Evolutionary conservation across 2,113 vertebrate genomes (phyloP).

Genomic region (Gobio gobio): DNA sequence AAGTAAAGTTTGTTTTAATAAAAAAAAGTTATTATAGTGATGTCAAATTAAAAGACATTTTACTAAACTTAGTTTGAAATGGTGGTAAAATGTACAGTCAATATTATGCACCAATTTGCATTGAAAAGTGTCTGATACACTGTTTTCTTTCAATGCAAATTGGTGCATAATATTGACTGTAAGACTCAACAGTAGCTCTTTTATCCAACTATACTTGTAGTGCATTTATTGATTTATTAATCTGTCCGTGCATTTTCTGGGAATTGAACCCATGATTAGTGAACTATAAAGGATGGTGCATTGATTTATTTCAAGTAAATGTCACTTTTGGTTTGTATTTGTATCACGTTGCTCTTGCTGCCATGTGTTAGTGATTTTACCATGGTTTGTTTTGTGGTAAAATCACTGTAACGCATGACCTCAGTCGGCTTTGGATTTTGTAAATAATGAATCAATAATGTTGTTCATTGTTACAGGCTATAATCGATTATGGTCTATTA

Average conservation of each 20-base stretch:
- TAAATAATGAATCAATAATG: background rate
- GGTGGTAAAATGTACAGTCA: background rate
- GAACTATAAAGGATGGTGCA: no score
- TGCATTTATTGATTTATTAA: background rate
- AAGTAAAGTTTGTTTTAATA: background rate
- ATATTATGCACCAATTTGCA: background rate
- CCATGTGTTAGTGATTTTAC: background rate
- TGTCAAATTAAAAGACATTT: background rate
- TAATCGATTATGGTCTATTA: no score
- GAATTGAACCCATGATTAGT: background rate
- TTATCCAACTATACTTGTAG: no score
- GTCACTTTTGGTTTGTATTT: background rate
- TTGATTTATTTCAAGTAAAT: background rate
- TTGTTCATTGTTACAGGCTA: background rate
- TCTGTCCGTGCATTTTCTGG: background rate
- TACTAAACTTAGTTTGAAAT: background rate
- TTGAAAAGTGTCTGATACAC: no score
- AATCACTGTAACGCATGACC: background rate
- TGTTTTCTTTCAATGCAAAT: no score
- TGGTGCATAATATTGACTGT: no score
- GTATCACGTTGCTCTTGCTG: background rate
- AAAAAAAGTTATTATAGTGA: background rate
- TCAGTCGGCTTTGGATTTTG: background rate
- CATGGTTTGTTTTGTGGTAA: background rate
- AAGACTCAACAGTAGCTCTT: no score